Evolutionary conservation across 2,113 vertebrate species (phyloP).

Genomic region (Datnioides undecimradiatus): DNA sequence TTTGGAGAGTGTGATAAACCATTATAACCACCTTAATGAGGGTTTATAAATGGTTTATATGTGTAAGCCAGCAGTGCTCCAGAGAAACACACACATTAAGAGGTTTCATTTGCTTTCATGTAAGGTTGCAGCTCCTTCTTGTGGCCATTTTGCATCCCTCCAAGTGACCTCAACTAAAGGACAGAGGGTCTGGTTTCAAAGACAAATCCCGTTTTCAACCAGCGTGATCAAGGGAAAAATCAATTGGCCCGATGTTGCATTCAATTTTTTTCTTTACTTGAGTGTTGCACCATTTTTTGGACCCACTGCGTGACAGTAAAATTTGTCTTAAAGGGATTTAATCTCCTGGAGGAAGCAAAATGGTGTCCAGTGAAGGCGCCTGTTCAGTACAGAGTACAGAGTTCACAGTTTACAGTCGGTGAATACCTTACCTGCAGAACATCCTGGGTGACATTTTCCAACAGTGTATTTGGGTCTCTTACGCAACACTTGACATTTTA

Average conservation of each 20-base stretch:
- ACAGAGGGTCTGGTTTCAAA: neutral
- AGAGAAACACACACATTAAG: conserved; percentile 50
- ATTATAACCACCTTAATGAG: conserved; percentile 64
- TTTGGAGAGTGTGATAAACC: conserved; percentile 82
- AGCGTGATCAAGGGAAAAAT: neutral
- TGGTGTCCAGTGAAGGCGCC: conserved; percentile 30
- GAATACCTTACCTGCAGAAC: conserved; percentile 63
- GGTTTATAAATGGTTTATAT: conserved; percentile 76
- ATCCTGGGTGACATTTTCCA: conserved; percentile 52
- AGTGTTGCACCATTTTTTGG: neutral
- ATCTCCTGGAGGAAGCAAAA: conserved; percentile 54
- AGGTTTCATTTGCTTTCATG: conserved; percentile 20
- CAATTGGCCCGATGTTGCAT: neutral
- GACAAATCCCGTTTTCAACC: neutral
- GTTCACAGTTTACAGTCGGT: neutral
- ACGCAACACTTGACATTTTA: conserved; percentile 19
- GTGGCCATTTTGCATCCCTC: conserved; percentile 61
- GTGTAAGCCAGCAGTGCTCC: conserved; percentile 50
- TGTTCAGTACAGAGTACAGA: neutral
- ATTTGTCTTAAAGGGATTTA: neutral
- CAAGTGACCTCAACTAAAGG: conserved; percentile 19
- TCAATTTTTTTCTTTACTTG: neutral
- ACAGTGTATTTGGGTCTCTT: conserved; percentile 6
- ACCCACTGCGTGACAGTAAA: neutral
- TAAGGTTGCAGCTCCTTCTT: conserved; percentile 57